These are phyloP conservation scores for Marmota monax DNA, from an alignment of 2,113 vertebrate genomes.

Conservation along the genomic window DNA sequence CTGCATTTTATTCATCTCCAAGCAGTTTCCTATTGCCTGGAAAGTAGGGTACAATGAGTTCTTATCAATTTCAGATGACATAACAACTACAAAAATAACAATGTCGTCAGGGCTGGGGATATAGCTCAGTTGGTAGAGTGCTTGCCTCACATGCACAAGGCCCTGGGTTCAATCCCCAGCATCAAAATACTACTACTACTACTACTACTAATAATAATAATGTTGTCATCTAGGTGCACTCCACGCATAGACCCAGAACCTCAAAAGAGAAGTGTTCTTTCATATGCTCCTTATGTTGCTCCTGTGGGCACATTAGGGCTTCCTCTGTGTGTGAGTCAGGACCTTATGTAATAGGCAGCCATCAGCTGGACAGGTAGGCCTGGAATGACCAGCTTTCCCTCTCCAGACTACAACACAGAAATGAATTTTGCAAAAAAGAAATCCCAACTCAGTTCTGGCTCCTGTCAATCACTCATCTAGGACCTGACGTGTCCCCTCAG, in stretches of 20 bases:
- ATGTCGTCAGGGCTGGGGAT: background rate
- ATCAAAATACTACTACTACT: too few species aligned
- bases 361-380: background rate
- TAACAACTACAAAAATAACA: background rate
- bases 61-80: background rate
- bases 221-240: background rate
- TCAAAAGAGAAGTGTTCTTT: background rate
- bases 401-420: background rate
- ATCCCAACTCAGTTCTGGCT: background rate
- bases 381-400: background rate
- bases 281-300: background rate
- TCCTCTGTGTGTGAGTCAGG: background rate
- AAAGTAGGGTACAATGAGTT: background rate
- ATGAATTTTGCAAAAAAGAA: background rate
- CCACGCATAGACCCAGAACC: background rate
- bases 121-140: too few species aligned
- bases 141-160: too few species aligned
- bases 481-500: background rate
- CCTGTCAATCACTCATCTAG: background rate
- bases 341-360: background rate
- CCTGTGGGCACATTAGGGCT: background rate
- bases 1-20: background rate
- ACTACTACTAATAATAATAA: background rate
- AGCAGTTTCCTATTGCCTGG: background rate
- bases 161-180: too few species aligned